These are phyloP conservation scores for Loxodonta africana DNA, from an alignment of 2,113 vertebrate genomes.

Conservation along the genomic window DNA sequence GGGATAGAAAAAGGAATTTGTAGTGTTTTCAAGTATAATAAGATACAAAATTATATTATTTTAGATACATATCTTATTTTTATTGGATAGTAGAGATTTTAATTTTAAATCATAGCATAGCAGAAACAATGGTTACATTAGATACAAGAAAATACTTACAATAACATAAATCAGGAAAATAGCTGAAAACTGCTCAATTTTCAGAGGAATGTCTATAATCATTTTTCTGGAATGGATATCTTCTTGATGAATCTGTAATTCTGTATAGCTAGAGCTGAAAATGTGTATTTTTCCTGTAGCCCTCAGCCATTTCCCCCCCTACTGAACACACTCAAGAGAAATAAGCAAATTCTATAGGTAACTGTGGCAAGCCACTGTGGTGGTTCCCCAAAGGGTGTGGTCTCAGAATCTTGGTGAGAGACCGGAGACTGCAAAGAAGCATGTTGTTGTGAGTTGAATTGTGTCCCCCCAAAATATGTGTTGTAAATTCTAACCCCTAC, in stretches of 20 bases:
- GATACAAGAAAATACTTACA: neutral
- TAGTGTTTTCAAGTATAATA: constrained; percentile 29
- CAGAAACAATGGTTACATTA: neutral
- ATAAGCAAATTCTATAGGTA: neutral
- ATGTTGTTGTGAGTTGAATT: neutral
- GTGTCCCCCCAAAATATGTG: too few relatives aligned
- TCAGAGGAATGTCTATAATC: neutral
- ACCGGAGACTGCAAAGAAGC: neutral
- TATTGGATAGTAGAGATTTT: neutral
- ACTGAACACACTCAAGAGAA: neutral
- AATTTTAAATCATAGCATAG: constrained; percentile 25
- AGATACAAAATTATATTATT: neutral
- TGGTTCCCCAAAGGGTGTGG: neutral
- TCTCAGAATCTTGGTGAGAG: neutral
- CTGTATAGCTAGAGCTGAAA: neutral
- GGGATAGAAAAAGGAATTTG: neutral
- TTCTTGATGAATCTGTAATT: neutral
- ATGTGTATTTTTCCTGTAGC: neutral
- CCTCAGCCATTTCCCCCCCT: neutral
- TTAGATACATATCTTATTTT: neutral
- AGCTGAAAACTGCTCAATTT: neutral
- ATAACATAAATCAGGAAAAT: neutral
- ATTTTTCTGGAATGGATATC: neutral
- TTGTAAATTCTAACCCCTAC: too few relatives aligned
- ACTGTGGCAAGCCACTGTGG: neutral